Conservation (phyloP, 2,797 vertebrate genomes). For the Microctenopoma steveboyesi region DNA sequence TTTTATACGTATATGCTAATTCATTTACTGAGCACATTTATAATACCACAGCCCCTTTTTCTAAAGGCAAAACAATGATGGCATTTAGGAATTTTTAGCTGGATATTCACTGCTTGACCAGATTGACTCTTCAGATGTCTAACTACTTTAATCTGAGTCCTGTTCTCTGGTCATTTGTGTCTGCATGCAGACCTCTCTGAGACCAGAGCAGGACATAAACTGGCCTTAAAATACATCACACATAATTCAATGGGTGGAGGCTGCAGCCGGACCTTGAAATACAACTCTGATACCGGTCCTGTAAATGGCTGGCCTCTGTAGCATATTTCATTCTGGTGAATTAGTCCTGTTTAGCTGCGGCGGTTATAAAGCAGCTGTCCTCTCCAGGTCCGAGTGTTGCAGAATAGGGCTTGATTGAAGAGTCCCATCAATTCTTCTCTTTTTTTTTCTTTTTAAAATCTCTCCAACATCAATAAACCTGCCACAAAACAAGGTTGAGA, state of each 20-base stretch:
- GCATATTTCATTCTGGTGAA: constrained; percentile 80
- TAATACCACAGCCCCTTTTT: not conserved
- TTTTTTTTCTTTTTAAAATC: constrained; percentile 25
- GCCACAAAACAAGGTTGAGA: constrained; percentile 29
- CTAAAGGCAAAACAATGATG: constrained; percentile 14
- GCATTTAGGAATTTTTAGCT: constrained; percentile 29
- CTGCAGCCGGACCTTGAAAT: constrained; percentile 77
- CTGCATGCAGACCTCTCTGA: constrained; percentile 78
- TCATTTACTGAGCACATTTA: not conserved
- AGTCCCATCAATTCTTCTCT: constrained; percentile 34
- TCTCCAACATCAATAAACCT: constrained; percentile 46
- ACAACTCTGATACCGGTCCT: constrained; percentile 75
- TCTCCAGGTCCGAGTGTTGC: constrained; percentile 36
- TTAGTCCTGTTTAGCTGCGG: constrained; percentile 79
- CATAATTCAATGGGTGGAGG: constrained; percentile 78
- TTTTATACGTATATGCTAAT: not conserved
- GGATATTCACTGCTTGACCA: constrained; percentile 26
- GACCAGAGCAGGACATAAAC: constrained; percentile 82
- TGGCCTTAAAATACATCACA: constrained; percentile 79
- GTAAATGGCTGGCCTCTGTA: constrained; percentile 75
- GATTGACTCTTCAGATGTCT: constrained; percentile 49
- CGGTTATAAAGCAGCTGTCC: constrained; percentile 72
- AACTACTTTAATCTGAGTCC: constrained; percentile 34
- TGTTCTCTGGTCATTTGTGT: constrained; percentile 47
- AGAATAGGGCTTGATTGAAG: constrained; percentile 63